Conservation (phyloP, 2,797 vertebrate species). For the Nasua narica region DNA sequence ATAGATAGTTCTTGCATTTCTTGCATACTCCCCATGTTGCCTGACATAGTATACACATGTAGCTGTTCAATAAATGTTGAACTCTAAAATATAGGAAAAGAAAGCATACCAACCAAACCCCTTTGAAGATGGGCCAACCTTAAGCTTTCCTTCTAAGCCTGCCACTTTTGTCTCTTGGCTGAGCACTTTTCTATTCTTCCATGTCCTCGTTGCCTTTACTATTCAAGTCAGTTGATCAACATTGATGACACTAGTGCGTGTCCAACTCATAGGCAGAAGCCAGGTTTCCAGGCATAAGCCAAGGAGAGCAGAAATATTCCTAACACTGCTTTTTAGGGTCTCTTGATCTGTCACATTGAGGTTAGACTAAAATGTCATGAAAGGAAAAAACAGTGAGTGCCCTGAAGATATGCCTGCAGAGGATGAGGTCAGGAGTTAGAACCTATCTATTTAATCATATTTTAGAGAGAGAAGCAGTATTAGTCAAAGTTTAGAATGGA, state of each 20-base stretch:
- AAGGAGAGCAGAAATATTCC: not conserved
- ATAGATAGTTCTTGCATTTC: not conserved
- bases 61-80: not conserved
- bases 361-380: not conserved
- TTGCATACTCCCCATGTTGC: not conserved
- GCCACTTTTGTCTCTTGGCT: not conserved
- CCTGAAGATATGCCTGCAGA: not conserved
- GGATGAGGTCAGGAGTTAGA: not conserved
- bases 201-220: not conserved
- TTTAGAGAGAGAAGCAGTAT: not conserved
- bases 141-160: not conserved
- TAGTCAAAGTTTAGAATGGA: not conserved
- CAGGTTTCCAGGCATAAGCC: not conserved
- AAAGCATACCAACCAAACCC: not conserved
- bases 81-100: not conserved
- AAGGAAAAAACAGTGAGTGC: not conserved
- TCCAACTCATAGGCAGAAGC: not conserved
- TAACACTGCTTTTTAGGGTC: not conserved
- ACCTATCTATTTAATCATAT: not conserved
- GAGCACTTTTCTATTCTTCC: not conserved
- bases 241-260: rapidly evolving
- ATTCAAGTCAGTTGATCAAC: not conserved
- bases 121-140: not conserved
- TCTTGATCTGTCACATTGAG: not conserved
- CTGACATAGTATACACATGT: not conserved